Conservation (phyloP, 2,113 vertebrate genomes). For the Lasiurus cinereus region DNA sequence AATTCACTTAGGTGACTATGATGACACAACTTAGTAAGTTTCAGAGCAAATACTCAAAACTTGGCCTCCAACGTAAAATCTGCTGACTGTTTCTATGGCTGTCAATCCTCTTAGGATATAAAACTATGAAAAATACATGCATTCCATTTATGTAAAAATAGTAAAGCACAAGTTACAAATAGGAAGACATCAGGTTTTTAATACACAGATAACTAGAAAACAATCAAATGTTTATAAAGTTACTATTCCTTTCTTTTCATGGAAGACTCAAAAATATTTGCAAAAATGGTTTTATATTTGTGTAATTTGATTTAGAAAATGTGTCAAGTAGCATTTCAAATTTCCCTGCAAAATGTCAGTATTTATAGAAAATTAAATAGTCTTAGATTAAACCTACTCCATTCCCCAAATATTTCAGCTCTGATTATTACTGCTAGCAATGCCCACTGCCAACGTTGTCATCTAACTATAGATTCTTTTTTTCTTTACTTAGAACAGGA, state of each 20-base stretch:
- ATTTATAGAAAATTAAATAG: background rate
- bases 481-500: slow-evolving; percentile 19
- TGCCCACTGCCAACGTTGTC: background rate
- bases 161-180: background rate
- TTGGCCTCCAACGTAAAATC: background rate
- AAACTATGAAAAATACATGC: background rate
- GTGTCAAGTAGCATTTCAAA: background rate
- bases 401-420: background rate
- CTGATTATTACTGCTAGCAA: background rate
- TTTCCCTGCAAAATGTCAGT: background rate
- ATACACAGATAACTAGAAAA: background rate
- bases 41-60: background rate
- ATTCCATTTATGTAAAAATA: background rate
- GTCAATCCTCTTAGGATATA: background rate
- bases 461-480: background rate
- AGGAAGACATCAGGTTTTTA: background rate
- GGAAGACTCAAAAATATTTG: slow-evolving; percentile 32
- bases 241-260: background rate
- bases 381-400: background rate
- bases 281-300: background rate
- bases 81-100: background rate
- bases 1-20: background rate
- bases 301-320: background rate
- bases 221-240: background rate
- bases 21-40: background rate